Evolutionary conservation across 1,140 invertebrate species (phyloP).

Genomic region (Papilio aristodemus): DNA sequence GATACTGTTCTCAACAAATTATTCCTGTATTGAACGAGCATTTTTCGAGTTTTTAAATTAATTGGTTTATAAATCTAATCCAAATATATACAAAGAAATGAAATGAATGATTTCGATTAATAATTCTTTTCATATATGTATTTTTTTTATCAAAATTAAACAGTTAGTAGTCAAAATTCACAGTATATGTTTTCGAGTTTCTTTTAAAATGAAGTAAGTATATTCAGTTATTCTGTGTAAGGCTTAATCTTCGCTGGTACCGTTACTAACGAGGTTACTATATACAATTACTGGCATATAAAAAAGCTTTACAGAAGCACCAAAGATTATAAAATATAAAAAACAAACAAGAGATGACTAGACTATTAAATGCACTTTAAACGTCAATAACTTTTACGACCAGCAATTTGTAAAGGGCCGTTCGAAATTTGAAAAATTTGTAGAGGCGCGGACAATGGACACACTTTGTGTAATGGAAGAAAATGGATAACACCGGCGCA

Average conservation of each 20-base stretch:
- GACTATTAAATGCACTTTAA: slow-evolving; percentile 10
- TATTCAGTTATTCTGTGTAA: too few relatives aligned
- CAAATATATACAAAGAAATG: too few relatives aligned
- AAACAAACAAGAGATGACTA: not conserved
- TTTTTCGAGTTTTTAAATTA: too few relatives aligned
- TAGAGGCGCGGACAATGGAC: slow-evolving; percentile 54
- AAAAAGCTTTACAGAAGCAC: slow-evolving; percentile 2
- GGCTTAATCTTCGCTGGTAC: not conserved
- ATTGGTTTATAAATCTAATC: too few relatives aligned
- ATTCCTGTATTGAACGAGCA: too few relatives aligned
- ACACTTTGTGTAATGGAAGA: slow-evolving; percentile 73
- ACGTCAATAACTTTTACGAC: slow-evolving; percentile 20
- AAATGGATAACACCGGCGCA: slow-evolving; percentile 63
- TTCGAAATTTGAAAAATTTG: slow-evolving; percentile 41
- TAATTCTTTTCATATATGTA: too few relatives aligned
- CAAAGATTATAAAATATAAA: not conserved
- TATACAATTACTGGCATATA: not conserved
- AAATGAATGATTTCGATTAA: too few relatives aligned
- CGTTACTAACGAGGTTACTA: not conserved
- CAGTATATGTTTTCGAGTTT: too few relatives aligned
- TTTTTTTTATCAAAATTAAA: too few relatives aligned
- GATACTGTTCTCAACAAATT: too few relatives aligned
- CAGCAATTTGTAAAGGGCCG: slow-evolving; percentile 13
- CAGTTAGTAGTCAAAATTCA: too few relatives aligned
- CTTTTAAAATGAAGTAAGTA: too few relatives aligned